These are phyloP conservation scores for Oryzias sinensis DNA, from an alignment of 2,797 vertebrate genomes.

Conservation along the genomic window DNA sequence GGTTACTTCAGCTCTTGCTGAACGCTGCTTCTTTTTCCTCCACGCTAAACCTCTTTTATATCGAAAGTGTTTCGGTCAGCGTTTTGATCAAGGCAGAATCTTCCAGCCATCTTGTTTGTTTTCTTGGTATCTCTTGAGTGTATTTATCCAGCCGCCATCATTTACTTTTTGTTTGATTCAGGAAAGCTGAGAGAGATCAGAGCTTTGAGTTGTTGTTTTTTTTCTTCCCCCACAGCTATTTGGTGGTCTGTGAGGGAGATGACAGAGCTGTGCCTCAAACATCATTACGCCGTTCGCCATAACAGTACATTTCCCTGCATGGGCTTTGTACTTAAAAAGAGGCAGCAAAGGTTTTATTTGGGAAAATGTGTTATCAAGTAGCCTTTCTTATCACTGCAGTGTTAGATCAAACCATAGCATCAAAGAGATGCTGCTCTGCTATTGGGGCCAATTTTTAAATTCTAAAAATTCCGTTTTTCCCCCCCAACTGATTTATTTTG, in stretches of 20 bases:
- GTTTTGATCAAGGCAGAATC: slow-evolving; percentile 64
- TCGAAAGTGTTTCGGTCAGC: slow-evolving; percentile 67
- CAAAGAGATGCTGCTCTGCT: neutral
- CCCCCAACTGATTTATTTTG: no score
- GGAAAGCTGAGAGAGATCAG: slow-evolving; percentile 35
- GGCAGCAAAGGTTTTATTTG: slow-evolving; percentile 18
- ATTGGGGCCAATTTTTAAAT: no score
- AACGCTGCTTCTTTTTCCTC: slow-evolving; percentile 52
- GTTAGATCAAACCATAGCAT: slow-evolving; percentile 27
- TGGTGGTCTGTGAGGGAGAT: slow-evolving; percentile 34
- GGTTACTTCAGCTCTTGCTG: slow-evolving; percentile 60
- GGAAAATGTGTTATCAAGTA: slow-evolving; percentile 9
- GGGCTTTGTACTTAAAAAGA: slow-evolving; percentile 7
- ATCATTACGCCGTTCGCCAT: slow-evolving; percentile 34
- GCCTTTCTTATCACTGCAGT: slow-evolving; percentile 3
- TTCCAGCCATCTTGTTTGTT: slow-evolving; percentile 56
- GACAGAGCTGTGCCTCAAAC: slow-evolving; percentile 35
- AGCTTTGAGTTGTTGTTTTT: slow-evolving; percentile 39
- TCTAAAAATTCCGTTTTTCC: no score
- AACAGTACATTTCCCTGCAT: slow-evolving; percentile 24
- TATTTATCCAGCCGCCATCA: slow-evolving; percentile 53
- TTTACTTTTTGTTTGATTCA: slow-evolving; percentile 58
- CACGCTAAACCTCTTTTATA: slow-evolving; percentile 61
- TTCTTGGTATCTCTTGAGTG: slow-evolving; percentile 50
- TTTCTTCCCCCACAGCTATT: slow-evolving; percentile 13